Evolutionary conservation across 2,888 invertebrate species (phyloP).

Genomic region (Cataglyphis cursor): DNA sequence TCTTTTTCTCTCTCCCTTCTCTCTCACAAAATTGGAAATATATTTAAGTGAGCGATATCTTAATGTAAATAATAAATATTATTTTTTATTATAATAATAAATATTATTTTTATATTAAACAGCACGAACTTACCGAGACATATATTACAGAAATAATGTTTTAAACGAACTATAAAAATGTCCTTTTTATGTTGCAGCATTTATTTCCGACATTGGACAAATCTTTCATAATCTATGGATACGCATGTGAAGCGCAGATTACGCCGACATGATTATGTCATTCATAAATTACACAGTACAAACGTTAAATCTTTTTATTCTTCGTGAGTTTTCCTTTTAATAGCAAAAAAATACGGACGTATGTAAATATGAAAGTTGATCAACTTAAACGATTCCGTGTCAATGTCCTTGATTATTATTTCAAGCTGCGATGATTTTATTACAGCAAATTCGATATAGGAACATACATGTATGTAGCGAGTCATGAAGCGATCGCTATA

Average conservation of each 20-base stretch:
- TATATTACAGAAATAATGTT: background rate
- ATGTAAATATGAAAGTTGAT: slow-evolving; percentile 27
- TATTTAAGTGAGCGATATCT: background rate
- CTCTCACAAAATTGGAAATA: background rate
- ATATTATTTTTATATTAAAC: slow-evolving; percentile 8
- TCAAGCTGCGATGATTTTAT: slow-evolving; percentile 13
- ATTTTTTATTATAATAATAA: background rate
- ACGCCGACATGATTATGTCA: slow-evolving; percentile 12
- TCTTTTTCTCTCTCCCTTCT: background rate
- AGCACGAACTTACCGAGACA: background rate
- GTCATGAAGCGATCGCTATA: background rate
- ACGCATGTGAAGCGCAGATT: background rate
- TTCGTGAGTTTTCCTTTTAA: background rate
- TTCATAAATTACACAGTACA: slow-evolving; percentile 20
- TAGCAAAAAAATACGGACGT: background rate
- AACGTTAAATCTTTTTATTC: slow-evolving; percentile 2
- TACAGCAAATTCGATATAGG: slow-evolving; percentile 5
- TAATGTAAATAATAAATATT: background rate
- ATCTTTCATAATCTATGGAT: slow-evolving; percentile 13
- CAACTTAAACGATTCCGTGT: slow-evolving; percentile 4
- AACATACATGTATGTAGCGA: background rate
- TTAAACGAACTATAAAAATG: slow-evolving; percentile 10
- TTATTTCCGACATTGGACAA: slow-evolving; percentile 19
- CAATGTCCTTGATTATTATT: slow-evolving; percentile 5
- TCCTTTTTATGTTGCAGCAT: slow-evolving; percentile 11